These are phyloP conservation scores for Campoletis sonorensis DNA, from an alignment of 1,140 invertebrate genomes.

Conservation along the genomic window DNA sequence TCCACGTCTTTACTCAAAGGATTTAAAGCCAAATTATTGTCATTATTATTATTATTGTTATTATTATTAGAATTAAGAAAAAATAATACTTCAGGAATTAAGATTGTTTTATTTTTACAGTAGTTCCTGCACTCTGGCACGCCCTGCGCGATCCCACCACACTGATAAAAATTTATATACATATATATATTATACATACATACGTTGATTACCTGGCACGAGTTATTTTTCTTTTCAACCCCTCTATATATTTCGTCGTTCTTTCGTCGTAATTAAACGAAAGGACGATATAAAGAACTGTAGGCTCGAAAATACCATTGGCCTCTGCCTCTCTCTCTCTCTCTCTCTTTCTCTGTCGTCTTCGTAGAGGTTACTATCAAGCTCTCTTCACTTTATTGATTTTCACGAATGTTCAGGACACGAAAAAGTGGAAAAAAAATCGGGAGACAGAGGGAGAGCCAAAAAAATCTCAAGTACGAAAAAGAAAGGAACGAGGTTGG, in stretches of 20 bases:
- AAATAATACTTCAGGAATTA: not conserved
- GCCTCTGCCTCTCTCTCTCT: not conserved
- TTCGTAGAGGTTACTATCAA: not conserved
- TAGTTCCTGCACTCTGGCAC: slow-evolving; percentile 23
- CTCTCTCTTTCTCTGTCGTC: not conserved
- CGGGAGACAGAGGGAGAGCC: not conserved
- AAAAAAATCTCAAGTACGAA: not conserved
- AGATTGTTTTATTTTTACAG: slow-evolving; percentile 17
- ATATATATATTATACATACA: slow-evolving; percentile 1
- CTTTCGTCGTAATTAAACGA: slow-evolving; percentile 12
- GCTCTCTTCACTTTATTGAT: slow-evolving; percentile 8
- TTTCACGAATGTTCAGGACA: not conserved
- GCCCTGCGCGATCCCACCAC: slow-evolving; percentile 1
- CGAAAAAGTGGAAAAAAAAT: not conserved
- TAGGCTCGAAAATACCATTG: not conserved
- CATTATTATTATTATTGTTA: not conserved
- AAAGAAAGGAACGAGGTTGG: slow-evolving; percentile 21
- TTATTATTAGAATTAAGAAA: not conserved
- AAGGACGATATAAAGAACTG: not conserved
- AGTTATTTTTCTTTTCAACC: slow-evolving; percentile 7
- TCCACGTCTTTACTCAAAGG: too few relatives aligned
- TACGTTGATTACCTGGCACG: slow-evolving; percentile 12
- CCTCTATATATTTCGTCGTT: not conserved
- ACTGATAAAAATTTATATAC: slow-evolving; percentile 13
- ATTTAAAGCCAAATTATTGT: not conserved